Conservation (phyloP, 2,888 invertebrate species). For the Osmoderma eremita region DNA sequence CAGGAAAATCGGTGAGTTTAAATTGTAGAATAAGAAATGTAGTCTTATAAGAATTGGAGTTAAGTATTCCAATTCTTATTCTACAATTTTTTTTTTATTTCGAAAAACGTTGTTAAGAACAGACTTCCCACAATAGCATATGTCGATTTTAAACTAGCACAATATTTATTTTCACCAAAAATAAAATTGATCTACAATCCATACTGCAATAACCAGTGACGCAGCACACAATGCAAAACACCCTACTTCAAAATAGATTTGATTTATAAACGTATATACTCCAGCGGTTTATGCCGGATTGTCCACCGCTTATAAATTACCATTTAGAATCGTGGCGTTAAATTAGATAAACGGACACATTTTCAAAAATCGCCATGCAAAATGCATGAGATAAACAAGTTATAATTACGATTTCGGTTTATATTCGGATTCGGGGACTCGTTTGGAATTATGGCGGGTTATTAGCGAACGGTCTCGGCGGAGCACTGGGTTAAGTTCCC, state of each 20-base stretch:
- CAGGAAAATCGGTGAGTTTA: too few relatives aligned
- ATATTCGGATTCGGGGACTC: constrained; percentile 38
- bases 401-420: constrained; percentile 41
- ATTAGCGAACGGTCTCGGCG: constrained; percentile 34
- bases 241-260: constrained; percentile 3
- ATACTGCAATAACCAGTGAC: neutral
- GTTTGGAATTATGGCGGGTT: constrained; percentile 33
- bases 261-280: constrained; percentile 22
- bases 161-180: too few relatives aligned
- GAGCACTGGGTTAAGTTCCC: constrained; percentile 22
- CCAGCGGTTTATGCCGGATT: constrained; percentile 15
- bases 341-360: constrained; percentile 32
- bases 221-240: neutral
- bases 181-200: neutral
- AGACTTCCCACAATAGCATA: too few relatives aligned
- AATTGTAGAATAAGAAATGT: too few relatives aligned
- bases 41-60: too few relatives aligned
- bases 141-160: too few relatives aligned
- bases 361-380: constrained; percentile 30
- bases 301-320: constrained; percentile 23
- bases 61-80: too few relatives aligned
- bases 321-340: constrained; percentile 27
- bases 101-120: too few relatives aligned
- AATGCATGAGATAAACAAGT: constrained; percentile 39
- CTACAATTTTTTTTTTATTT: too few relatives aligned